Evolutionary conservation across 2,113 vertebrate genomes (phyloP).

Genomic region (Rhynchopsitta pachyrhyncha): DNA sequence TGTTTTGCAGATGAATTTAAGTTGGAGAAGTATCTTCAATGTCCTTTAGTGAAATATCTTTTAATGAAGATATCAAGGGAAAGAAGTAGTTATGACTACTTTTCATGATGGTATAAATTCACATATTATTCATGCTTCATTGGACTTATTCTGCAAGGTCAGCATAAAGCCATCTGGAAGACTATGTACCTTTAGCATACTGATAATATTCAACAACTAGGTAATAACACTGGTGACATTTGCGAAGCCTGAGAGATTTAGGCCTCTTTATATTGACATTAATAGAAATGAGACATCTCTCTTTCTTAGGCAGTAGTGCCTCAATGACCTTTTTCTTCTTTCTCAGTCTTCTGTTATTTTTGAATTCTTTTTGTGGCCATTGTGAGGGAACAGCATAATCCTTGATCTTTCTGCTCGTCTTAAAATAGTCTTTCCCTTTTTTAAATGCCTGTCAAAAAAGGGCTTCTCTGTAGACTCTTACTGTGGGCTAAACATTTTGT

Average conservation of each 20-base stretch:
- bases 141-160: background rate
- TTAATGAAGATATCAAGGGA: slow-evolving; percentile 10
- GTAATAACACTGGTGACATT: slow-evolving; percentile 45
- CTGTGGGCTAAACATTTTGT: background rate
- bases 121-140: slow-evolving; percentile 10
- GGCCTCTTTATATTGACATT: background rate
- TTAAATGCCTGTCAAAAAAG: background rate
- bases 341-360: background rate
- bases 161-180: slow-evolving; percentile 15
- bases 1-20: background rate
- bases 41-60: background rate
- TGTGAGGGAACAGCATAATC: background rate
- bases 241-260: background rate
- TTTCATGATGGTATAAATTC: slow-evolving; percentile 5
- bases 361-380: background rate
- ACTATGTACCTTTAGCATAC: background rate
- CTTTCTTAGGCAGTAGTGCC: background rate
- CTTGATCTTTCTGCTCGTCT: background rate
- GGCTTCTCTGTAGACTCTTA: background rate
- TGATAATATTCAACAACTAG: background rate
- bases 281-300: slow-evolving; percentile 17
- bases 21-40: background rate
- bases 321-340: background rate
- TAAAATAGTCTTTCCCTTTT: background rate
- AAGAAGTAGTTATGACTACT: background rate